Conservation (phyloP, 2,797 vertebrate genomes). For the Botia kubotai region DNA sequence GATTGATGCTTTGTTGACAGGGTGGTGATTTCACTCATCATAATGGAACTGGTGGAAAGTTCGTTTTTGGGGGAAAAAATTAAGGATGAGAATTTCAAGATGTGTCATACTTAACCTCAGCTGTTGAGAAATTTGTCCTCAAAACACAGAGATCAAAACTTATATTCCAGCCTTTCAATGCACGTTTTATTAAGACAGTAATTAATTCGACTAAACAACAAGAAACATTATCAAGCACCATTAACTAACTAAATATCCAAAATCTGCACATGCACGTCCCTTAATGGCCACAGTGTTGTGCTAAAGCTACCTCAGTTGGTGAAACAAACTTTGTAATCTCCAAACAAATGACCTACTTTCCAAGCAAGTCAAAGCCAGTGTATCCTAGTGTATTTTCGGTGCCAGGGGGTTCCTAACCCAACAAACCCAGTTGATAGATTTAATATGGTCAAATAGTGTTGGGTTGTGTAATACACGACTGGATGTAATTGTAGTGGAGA, state of each 20-base stretch:
- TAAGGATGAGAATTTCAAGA: constrained; percentile 91
- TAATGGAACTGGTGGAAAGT: constrained; percentile 95
- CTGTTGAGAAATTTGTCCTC: background rate
- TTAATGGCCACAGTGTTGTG: constrained; percentile 73
- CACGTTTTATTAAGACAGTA: too few species aligned
- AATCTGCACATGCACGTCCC: background rate
- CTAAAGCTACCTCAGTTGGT: constrained; percentile 41
- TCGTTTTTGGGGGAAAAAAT: constrained; percentile 89
- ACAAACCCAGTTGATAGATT: constrained; percentile 58
- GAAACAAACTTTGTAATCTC: constrained; percentile 65
- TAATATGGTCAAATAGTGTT: constrained; percentile 48
- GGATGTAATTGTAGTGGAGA: constrained; percentile 56
- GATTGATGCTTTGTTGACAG: constrained; percentile 67
- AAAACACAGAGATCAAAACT: constrained; percentile 59
- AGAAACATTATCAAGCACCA: background rate
- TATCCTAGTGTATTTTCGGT: constrained; percentile 63
- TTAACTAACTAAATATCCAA: too few species aligned
- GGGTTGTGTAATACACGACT: constrained; percentile 60
- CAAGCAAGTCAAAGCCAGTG: constrained; percentile 59
- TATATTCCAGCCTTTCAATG: background rate
- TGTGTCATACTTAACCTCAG: constrained; percentile 80
- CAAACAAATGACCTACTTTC: constrained; percentile 75
- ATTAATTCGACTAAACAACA: background rate
- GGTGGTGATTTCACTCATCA: constrained; percentile 94
- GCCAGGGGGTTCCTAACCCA: constrained; percentile 57